Conservation (phyloP, 2,797 vertebrate species). For the Cheirogaleus major region DNA sequence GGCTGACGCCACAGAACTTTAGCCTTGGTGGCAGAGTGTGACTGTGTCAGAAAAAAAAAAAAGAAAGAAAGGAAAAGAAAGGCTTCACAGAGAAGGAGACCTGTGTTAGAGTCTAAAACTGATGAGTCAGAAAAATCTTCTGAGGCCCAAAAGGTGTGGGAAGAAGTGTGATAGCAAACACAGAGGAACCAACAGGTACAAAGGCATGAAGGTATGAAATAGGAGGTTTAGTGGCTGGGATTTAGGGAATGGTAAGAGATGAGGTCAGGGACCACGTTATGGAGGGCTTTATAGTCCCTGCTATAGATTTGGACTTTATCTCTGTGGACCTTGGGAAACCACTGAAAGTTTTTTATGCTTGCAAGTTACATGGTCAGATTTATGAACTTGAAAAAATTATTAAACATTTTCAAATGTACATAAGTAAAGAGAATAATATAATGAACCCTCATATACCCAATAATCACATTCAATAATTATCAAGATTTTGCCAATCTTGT, state of each 20-base stretch:
- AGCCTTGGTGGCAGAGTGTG: no score
- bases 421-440: not conserved
- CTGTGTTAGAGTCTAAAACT: not conserved
- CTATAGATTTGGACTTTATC: not conserved
- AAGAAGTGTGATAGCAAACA: not conserved
- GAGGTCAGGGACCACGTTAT: not conserved
- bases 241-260: not conserved
- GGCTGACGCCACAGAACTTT: no score
- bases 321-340: not conserved
- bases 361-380: slow-evolving; percentile 12
- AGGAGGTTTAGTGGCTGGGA: not conserved
- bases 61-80: not conserved
- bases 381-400: not conserved
- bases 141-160: not conserved
- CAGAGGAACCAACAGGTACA: not conserved
- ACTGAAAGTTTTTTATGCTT: slow-evolving; percentile 14
- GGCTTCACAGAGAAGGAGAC: not conserved
- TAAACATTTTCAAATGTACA: slow-evolving; percentile 19
- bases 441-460: not conserved
- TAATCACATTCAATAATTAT: slow-evolving; percentile 24
- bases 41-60: not conserved
- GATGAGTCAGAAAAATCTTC: slow-evolving; percentile 1
- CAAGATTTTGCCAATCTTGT: not conserved
- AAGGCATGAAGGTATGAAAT: not conserved
- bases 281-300: not conserved